Base-by-base conservation (phyloP, 2,797 vertebrate genomes). In the Pseudotriccus pelzelni region DNA sequence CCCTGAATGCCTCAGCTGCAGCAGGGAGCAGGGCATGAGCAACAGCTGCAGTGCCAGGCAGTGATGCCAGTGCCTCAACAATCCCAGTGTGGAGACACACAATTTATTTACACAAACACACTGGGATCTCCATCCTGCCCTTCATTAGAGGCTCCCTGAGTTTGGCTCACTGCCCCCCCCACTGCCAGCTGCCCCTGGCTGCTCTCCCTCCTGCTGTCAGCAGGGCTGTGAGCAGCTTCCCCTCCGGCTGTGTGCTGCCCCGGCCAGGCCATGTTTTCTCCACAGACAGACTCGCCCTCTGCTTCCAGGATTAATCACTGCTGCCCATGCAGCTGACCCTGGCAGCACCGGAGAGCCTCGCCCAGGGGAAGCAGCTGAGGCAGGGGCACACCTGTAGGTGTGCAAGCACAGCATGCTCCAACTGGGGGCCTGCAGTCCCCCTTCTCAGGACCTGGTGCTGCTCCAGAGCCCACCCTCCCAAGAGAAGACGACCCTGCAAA, bases 181-280 rank as follows among this genome's bases (percentile, higher is more conserved):
- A 2, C 59, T 66, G 90, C 79, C 2, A 14, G 92, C 73, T 89
- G 81, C 56, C 90, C 60, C 59, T 17, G 1, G 92, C 55, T 0
- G 4, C 43, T 49, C 63, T 83, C 78, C 49, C 78, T 87, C 44
- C 43, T 43, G 69, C 80, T 93, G 73, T 89, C 94, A 87, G 50
- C 87, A 72, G 59, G 80, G 70, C 43, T 59, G 50, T 30, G 52
- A 96, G 90, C 87, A 67, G 56, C 73, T 97, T 97, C 95, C 96
- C 93, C 93, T 74, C 76, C 2, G 21, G 79, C 64, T 73, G 55
- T 10, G 58, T 0, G 5, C 41, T 89, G 50, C 70, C 70, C 62
- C 43, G 28, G 49, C 69, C 76, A 85, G 92, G 55, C 43, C 85
- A 59, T 62, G 32, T 85, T 79, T 93, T 78, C 82, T 55, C 36